Conservation (phyloP, 2,113 vertebrate species). For the Sinocyclocheilus maitianheensis region DNA sequence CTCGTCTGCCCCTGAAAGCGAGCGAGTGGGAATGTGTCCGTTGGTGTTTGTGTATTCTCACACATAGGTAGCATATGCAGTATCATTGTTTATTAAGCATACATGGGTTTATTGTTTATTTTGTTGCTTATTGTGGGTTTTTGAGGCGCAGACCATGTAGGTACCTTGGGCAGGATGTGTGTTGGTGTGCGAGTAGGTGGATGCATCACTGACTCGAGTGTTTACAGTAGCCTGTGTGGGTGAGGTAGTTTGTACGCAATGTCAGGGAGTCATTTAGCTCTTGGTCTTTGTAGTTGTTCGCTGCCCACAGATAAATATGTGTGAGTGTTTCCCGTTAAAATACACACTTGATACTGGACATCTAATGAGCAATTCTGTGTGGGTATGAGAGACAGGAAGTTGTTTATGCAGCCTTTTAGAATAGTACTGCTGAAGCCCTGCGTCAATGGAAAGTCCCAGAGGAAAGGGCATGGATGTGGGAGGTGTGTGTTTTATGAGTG, state of each 20-base stretch:
- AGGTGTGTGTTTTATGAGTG: conserved; percentile 32
- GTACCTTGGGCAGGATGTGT: conserved; percentile 25
- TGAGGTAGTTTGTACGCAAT: conserved; percentile 33
- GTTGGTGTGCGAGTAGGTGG: conserved; percentile 44
- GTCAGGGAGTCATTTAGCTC: conserved; percentile 47
- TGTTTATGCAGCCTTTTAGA: conserved; percentile 62
- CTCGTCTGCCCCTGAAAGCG: conserved; percentile 32
- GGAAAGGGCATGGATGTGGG: conserved; percentile 33
- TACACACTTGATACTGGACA: conserved; percentile 53
- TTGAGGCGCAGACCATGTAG: conserved; percentile 19
- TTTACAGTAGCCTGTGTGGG: conserved; percentile 32
- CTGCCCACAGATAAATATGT: conserved; percentile 39
- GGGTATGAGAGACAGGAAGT: conserved; percentile 25
- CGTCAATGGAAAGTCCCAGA: conserved; percentile 73
- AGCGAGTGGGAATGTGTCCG: conserved; percentile 28
- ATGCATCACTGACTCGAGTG: conserved; percentile 43
- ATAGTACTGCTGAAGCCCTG: conserved; percentile 63
- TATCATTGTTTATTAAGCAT: conserved; percentile 14
- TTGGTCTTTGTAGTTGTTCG: conserved; percentile 37
- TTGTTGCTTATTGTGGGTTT: conserved; percentile 32
- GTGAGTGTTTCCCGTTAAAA: conserved; percentile 59
- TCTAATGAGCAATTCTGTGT: conserved; percentile 42
- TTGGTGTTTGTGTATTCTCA: conserved; percentile 41
- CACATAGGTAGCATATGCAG: conserved; percentile 31
- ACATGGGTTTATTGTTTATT: conserved; percentile 53